A percentile compares a stretch with the other conserved stretches of the same genome.
Conservation (phyloP, 2,888 invertebrate genomes). For the Escarpia spicata region DNA sequence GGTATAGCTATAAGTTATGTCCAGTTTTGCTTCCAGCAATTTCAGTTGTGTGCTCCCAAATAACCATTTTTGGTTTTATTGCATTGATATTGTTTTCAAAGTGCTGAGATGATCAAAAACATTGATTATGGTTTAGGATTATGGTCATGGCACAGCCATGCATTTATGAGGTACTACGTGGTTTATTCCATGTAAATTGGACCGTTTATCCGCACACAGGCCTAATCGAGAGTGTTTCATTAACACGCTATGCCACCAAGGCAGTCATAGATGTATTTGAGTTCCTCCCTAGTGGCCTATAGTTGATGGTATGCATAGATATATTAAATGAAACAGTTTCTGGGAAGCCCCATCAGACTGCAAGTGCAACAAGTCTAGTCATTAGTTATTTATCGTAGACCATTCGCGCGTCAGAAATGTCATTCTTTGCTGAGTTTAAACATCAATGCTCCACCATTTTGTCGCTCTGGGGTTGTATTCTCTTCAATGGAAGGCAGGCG, state of each 20-base stretch:
- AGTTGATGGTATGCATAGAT: not conserved
- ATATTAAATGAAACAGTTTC: constrained; percentile 6
- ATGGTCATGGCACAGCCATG: not conserved
- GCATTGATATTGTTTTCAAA: no score
- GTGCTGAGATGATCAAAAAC: no score
- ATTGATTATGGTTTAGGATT: no score
- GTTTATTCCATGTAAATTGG: not conserved
- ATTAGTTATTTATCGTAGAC: not conserved
- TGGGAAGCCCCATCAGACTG: not conserved
- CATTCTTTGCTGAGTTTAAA: not conserved
- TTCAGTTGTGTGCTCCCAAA: no score
- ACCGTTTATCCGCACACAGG: not conserved
- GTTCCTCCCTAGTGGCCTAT: not conserved
- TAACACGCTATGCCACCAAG: not conserved
- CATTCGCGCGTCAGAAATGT: not conserved
- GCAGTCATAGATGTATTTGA: not conserved
- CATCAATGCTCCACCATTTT: not conserved
- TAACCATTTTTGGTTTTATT: no score
- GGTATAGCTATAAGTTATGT: no score
- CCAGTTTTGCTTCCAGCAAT: no score
- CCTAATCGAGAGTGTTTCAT: not conserved
- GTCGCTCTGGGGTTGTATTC: not conserved
- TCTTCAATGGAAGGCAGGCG: not conserved
- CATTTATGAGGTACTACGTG: not conserved
- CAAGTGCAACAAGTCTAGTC: not conserved